Conservation (phyloP, 2,797 vertebrate species). For the Alca torda region DNA sequence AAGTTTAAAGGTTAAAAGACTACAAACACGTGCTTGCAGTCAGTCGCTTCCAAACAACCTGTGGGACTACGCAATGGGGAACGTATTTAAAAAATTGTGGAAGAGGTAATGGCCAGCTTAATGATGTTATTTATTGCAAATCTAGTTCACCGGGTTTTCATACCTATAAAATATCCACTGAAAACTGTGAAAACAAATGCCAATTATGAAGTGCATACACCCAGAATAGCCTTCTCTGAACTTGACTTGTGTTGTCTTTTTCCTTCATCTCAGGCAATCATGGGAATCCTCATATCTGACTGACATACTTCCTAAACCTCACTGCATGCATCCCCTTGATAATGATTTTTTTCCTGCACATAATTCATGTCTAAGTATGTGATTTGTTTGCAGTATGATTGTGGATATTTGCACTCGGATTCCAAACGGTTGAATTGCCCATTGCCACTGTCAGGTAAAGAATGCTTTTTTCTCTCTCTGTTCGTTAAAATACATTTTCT, state of each 20-base stretch:
- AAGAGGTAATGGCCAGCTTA: neutral
- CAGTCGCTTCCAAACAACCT: neutral
- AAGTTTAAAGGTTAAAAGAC: conserved; percentile 4
- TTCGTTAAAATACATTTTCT: neutral
- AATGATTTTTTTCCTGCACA: neutral
- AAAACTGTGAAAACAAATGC: neutral
- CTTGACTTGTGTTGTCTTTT: neutral
- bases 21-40: neutral
- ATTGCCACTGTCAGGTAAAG: neutral
- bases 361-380: neutral
- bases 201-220: neutral
- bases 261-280: neutral
- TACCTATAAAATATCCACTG: neutral
- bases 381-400: neutral
- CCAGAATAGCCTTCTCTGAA: neutral
- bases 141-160: neutral
- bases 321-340: neutral
- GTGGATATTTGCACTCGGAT: neutral
- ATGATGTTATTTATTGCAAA: neutral
- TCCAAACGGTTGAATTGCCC: neutral
- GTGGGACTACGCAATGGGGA: neutral
- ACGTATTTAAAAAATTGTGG: neutral
- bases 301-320: neutral
- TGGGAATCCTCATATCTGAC: neutral
- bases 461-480: neutral